Conservation (phyloP, 2,797 vertebrate species). For the Neomorphus geoffroyi region DNA sequence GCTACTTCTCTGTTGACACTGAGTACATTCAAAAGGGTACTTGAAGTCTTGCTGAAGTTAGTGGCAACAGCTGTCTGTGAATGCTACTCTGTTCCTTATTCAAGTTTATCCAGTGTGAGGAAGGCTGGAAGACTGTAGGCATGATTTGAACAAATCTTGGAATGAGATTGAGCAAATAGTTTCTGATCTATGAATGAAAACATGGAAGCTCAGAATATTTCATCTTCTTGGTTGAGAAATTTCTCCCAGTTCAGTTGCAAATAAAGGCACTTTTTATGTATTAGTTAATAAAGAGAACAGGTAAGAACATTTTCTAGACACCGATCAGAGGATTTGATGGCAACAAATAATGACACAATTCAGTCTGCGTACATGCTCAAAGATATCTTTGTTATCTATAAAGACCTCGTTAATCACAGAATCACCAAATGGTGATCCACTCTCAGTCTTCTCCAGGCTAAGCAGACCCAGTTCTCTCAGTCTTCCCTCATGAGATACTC, state of each 20-base stretch:
- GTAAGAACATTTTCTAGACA: neutral
- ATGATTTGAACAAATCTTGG: neutral
- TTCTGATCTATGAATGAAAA: neutral
- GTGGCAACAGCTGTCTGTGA: neutral
- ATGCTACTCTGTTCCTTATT: neutral
- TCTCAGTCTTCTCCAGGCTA: too few relatives aligned
- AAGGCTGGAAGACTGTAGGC: neutral
- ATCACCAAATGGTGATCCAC: too few relatives aligned
- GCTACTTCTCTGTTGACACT: neutral
- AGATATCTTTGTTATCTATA: neutral
- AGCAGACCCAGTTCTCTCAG: too few relatives aligned
- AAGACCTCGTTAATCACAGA: neutral
- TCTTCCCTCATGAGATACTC: too few relatives aligned
- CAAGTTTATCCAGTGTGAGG: neutral
- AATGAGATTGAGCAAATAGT: neutral
- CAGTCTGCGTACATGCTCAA: neutral
- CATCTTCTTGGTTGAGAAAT: neutral
- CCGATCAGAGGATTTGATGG: neutral
- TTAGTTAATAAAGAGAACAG: neutral
- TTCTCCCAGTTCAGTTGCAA: neutral
- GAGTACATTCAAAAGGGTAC: neutral
- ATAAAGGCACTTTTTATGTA: neutral
- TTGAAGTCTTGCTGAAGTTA: constrained; percentile 18
- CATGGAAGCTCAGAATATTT: neutral
- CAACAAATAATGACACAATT: neutral